Percentiles rank a stretch among this genome's conserved stretches.
phyloP scores from a whole-genome alignment of 2,797 vertebrate genomes.

The Ciconia nigra region DNA sequence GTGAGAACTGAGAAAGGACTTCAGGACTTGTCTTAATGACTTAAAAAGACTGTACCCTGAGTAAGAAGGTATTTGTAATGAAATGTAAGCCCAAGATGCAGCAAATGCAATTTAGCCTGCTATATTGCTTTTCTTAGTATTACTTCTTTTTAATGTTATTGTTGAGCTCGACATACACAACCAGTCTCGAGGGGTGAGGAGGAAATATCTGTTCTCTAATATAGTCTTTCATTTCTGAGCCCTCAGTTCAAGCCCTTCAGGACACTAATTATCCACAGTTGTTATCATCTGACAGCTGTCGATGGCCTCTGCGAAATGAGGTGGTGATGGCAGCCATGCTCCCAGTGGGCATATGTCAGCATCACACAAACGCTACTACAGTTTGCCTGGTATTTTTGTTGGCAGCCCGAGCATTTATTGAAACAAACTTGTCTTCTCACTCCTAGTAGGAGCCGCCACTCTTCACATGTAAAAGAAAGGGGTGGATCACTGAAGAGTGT shows the following conservation, averaged over 20 bases:
- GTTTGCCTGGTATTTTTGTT: neutral
- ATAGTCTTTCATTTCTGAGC: slow-evolving; percentile 32
- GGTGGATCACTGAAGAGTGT: neutral
- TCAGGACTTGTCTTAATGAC: slow-evolving; percentile 24
- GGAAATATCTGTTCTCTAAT: slow-evolving; percentile 12
- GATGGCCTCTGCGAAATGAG: neutral
- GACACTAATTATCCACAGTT: slow-evolving; percentile 51
- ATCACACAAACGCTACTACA: neutral
- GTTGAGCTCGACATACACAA: neutral
- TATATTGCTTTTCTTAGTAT: slow-evolving; percentile 37
- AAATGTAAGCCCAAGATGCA: neutral
- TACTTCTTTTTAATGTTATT: slow-evolving; percentile 14
- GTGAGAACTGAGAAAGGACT: slow-evolving; percentile 28
- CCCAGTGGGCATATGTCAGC: neutral
- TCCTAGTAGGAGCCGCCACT: neutral
- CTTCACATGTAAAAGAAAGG: neutral
- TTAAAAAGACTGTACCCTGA: neutral
- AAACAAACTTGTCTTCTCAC: neutral
- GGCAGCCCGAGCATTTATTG: neutral
- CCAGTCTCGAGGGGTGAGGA: neutral
- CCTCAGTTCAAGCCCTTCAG: slow-evolving; percentile 31
- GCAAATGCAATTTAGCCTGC: slow-evolving; percentile 22
- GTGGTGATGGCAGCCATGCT: neutral
- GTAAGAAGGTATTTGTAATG: slow-evolving; percentile 9
- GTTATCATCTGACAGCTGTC: slow-evolving; percentile 38